Evolutionary conservation across 2,113 vertebrate genomes (phyloP), one percentile per base, ranked within the genome.

Genomic region (Heliornis fulica): DNA sequence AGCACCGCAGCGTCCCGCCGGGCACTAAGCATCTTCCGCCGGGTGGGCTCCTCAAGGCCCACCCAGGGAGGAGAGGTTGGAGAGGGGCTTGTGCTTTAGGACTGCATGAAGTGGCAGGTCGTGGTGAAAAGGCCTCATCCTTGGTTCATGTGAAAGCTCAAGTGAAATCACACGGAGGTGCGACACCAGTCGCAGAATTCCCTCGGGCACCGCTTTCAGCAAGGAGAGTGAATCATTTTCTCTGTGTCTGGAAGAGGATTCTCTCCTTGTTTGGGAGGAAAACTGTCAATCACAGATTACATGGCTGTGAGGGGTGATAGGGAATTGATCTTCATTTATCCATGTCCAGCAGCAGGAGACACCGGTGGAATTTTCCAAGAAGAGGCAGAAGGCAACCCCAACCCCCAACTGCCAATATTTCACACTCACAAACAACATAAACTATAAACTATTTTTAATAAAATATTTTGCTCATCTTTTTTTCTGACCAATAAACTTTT

Each of bases 261-360:
- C 57, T 82, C 50, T 64, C 63, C 48, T 65, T 72, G 43, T 32
- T 16, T 72, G 23, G 48, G 65, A 85, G 36, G 46, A 71, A 90
- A 54, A 21, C 81, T 51, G 60, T 66, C 79, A 78, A 90, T 88
- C 84, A 80, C 71, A 83, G 70, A 66, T 91, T 91, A 87, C 53
- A 21, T 12, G 54, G 45, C 63, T 79, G 43, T 41, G 38, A 93
- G 43, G 17, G 51, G 57, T 60, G 82, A 87, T 38, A 69, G 84
- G 50, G 91, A 82, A 87, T 83, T 88, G 93, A 95, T 95, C 89
- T 85, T 92, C 75, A 53, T 90, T 95, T 79, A 69, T 54, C 78
- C 3, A 1, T 40, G 59, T 59, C 75, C 78, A 19, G 63, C 29
- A 80, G 66, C 19, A 76, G 75, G 78, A 94, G 74, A 50, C n/a